Evolutionary conservation across 2,113 vertebrate genomes (phyloP), one percentile per base, ranked within the genome.

Genomic region (Gasterosteus aculeatus): DNA sequence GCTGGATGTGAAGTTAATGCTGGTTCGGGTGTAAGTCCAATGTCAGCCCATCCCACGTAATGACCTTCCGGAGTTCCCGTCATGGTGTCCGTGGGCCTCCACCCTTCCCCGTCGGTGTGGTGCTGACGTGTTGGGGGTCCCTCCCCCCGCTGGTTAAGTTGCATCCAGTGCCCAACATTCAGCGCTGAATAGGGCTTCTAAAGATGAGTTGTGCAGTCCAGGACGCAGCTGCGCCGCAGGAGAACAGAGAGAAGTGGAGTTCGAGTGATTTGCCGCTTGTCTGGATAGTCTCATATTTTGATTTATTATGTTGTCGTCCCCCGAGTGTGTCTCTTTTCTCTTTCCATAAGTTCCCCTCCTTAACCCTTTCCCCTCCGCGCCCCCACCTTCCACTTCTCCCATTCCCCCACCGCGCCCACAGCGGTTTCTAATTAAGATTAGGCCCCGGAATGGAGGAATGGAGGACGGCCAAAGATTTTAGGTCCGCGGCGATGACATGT

Each of bases 401-500:
- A 12, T 35, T 53, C 26, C 62, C 38, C 69, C 70, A 16, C 81
- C 35, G 84, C 54, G 49, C 68, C 65, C 69, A n/a, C 84, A 90
- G 79, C 82, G 38, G 86, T 81, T 92, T 89, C 74, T 78, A 85
- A 89, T 90, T 88, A 92, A 86, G 76, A 85, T 85, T 65, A 75
- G 54, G 16, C 56, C 80, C 56, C 72, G 57, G 5, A 74, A 78
- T 78, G 73, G 82, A 85, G 64, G 65, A 57, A 78, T 78, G 73
- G 82, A 85, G 64, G 65, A 57, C 11, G 4, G 60, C 75, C 86
- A 84, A 82, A 72, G 56, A 42, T 53, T 77, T 79, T 58, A 19
- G 58, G 47, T 29, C 44, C n/a, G 33, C 4, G 39, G 46, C 51
- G 49, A 64, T 1, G n/a, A 60, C 84, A 77, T 79, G 22, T 79